Percentiles rank a stretch among this genome's conserved stretches.
Evolutionary conservation across 2,888 invertebrate genomes (phyloP).

Genomic region (Uloborus plumipes): DNA sequence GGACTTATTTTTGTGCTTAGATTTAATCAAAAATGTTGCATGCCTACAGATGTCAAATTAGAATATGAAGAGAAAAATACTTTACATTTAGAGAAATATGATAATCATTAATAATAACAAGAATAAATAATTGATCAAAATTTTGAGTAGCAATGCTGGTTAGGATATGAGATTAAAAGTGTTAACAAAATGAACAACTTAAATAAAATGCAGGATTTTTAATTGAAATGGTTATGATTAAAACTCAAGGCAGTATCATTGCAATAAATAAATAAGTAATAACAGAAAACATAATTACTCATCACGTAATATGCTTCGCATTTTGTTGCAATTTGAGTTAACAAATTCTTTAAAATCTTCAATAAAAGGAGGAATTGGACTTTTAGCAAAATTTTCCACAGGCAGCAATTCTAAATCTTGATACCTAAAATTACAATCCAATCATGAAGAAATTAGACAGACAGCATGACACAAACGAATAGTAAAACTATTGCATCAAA

Average conservation of each 20-base stretch:
- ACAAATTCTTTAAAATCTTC: constrained; percentile 36
- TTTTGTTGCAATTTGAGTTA: constrained; percentile 15
- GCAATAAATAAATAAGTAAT: not conserved
- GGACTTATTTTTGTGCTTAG: too few species aligned
- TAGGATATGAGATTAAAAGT: not conserved
- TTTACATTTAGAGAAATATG: too few species aligned
- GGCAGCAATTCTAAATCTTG: constrained; percentile 33
- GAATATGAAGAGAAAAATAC: too few species aligned
- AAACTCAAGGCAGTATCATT: not conserved
- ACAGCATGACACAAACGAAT: not conserved
- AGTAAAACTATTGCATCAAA: not conserved
- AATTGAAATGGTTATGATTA: not conserved
- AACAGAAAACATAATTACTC: constrained; percentile 16
- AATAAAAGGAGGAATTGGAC: constrained; percentile 41
- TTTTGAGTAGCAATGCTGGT: too few species aligned
- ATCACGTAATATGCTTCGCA: constrained; percentile 11
- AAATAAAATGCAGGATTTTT: too few species aligned
- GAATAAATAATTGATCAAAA: too few species aligned
- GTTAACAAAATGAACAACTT: not conserved
- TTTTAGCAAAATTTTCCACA: constrained; percentile 22
- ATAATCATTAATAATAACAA: too few species aligned
- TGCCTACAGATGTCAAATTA: too few species aligned
- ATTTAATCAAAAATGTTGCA: too few species aligned
- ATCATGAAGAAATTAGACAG: not conserved
- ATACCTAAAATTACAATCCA: constrained; percentile 13